Conservation (phyloP, 2,797 vertebrate species). For the Peromyscus aztecus region DNA sequence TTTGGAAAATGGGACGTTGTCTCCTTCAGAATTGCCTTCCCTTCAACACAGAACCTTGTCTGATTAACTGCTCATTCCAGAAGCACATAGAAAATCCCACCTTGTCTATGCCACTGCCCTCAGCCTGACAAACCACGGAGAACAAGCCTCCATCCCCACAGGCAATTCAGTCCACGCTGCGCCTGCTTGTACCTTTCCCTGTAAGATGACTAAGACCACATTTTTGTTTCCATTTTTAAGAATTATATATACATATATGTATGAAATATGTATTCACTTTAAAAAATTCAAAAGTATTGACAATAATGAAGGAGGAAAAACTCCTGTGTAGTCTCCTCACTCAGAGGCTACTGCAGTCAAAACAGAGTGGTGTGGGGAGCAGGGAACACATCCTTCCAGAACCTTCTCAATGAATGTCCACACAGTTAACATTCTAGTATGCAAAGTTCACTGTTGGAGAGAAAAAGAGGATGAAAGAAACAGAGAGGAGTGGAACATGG, state of each 20-base stretch:
- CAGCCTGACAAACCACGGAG: background rate
- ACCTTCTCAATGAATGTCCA: background rate
- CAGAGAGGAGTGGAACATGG: background rate
- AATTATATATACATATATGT: background rate
- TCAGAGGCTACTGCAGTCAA: background rate
- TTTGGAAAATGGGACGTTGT: background rate
- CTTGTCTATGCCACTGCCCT: rapidly evolving
- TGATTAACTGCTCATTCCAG: background rate
- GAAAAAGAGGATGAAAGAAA: background rate
- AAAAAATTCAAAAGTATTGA: conserved; percentile 17
- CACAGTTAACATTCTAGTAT: background rate
- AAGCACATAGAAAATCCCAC: background rate
- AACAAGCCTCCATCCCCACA: background rate
- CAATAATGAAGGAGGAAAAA: conserved; percentile 28
- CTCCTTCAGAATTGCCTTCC: conserved; percentile 42
- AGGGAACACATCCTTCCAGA: background rate
- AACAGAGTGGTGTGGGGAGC: background rate
- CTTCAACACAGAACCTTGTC: background rate
- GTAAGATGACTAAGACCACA: background rate
- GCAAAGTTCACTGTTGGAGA: background rate
- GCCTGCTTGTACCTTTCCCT: background rate
- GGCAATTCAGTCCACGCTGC: background rate
- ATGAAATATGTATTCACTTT: background rate
- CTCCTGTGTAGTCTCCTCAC: background rate
- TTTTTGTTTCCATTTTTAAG: conserved; percentile 34